Percentiles rank a stretch among this genome's conserved stretches.
Evolutionary conservation across 64 coral and sea anemone genomes (phyloP).

Genomic region (Platygyra sinensis): DNA sequence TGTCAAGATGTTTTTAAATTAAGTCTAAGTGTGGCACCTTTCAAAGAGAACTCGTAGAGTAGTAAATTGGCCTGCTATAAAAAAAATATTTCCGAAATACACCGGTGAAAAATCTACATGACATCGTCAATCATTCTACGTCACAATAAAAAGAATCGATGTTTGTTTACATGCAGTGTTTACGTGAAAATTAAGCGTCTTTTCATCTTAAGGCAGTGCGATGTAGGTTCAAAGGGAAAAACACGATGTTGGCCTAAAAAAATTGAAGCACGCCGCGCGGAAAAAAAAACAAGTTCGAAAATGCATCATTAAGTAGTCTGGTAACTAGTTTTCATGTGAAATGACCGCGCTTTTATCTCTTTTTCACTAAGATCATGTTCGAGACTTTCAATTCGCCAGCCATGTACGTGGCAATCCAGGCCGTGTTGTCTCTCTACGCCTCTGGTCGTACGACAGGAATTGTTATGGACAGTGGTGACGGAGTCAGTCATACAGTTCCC

Average conservation of each 20-base stretch:
- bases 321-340: background rate
- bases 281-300: background rate
- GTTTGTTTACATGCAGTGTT: no score
- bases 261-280: background rate
- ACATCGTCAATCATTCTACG: no score
- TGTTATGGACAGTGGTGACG: conserved; percentile 68
- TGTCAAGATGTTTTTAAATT: background rate
- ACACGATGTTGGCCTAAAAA: background rate
- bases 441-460: conserved; percentile 74
- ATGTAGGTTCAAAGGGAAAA: no score
- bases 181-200: no score
- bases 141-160: no score
- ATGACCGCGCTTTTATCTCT: background rate
- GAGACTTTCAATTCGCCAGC: conserved; percentile 71
- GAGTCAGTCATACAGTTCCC: conserved; percentile 65
- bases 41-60: no score
- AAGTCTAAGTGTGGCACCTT: no score
- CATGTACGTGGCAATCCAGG: conserved; percentile 77
- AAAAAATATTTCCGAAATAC: no score
- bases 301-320: background rate
- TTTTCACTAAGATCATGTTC: conserved; percentile 63
- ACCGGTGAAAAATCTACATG: background rate
- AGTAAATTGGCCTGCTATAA: no score
- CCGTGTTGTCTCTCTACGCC: conserved; percentile 69
- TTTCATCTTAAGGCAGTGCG: no score